These are phyloP conservation scores for Rhinogobio ventralis DNA, from an alignment of 2,797 vertebrate species.

Conservation along the genomic window DNA sequence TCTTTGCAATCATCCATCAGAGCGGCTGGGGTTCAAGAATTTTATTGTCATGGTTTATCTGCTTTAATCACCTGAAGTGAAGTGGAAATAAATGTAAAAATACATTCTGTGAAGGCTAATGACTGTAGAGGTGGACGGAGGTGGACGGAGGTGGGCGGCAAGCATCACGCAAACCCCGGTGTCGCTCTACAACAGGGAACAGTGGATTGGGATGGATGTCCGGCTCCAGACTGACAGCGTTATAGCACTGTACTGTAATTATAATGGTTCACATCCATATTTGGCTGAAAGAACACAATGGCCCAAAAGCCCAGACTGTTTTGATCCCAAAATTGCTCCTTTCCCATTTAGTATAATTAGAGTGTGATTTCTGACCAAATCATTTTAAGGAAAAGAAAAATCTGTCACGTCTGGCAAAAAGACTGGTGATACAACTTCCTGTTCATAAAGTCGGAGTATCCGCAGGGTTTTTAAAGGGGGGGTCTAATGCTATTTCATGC, in stretches of 20 bases:
- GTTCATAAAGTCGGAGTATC: neutral
- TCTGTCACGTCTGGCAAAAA: neutral
- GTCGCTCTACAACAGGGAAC: slow-evolving; percentile 15
- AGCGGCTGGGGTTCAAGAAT: slow-evolving; percentile 37
- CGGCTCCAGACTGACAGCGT: slow-evolving; percentile 30
- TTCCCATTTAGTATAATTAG: slow-evolving; percentile 29
- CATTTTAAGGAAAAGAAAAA: neutral
- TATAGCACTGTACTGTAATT: slow-evolving; percentile 39
- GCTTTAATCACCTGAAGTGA: slow-evolving; percentile 56
- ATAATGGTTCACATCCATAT: slow-evolving; percentile 5
- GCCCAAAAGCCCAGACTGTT: neutral
- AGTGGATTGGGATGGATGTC: slow-evolving; percentile 31
- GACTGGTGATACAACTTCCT: neutral
- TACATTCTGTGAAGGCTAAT: slow-evolving; percentile 45
- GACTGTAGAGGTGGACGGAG: neutral
- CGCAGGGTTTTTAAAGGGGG: neutral
- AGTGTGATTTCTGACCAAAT: slow-evolving; percentile 18
- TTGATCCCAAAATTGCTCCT: slow-evolving; percentile 19
- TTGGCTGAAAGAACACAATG: neutral
- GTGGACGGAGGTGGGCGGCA: neutral
- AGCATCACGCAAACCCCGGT: slow-evolving; percentile 10
- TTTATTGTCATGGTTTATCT: slow-evolving; percentile 44
- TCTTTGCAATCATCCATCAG: slow-evolving; percentile 32
- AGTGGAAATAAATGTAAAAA: slow-evolving; percentile 51
- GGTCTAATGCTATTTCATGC: too few relatives aligned